Evolutionary conservation across 2,888 invertebrate genomes (phyloP), one percentile per base, ranked within the genome.

Genomic region (Eurois occulta): DNA sequence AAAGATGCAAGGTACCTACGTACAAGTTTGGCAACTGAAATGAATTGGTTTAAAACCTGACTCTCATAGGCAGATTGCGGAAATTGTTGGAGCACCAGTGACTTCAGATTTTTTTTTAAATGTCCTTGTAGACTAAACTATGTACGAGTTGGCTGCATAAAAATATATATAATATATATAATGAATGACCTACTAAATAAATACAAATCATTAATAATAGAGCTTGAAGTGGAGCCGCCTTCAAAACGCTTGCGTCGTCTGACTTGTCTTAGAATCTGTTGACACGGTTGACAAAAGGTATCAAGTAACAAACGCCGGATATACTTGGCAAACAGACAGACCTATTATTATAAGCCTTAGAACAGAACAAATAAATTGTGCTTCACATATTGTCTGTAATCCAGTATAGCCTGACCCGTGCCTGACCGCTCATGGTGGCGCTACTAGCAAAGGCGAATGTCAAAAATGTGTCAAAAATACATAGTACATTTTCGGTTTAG

Each of bases 251-350:
- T 13, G 7, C 0, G 5, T 21, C n/a, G 6, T 41, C 38, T 68
- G 8, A 52, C n/a, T 62, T 77, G n/a, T n/a, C 35, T 64, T 41
- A 11, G 41, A 65, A 24, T 46, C 8, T 75, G 32, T 41, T 68
- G 32, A 3, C 41, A 28, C 28, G n/a, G n/a, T 7, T 28, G 13
- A 66, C n/a, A 32, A 38, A 52, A 52, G 62, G 24, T 10, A 66
- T n/a, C 24, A 60, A 66, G n/a, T 43, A 66, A 78, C 72, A 78
- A 72, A 48, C 41, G 48, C 73, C 80, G 38, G 79, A 75, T 35
- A 52, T n/a, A 80, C 41, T 67, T 55, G 43, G 32, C 52, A 46
- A 80, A 67, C 67, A 75, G 46, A 75, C 32, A 24, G 0, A 35
- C 55, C 18, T 48, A 68, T 41, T 65, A 69, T 32, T 48, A 18